These are phyloP conservation scores for Muscicapa comitata DNA, from an alignment of 2,797 vertebrate genomes.

Conservation along the genomic window DNA sequence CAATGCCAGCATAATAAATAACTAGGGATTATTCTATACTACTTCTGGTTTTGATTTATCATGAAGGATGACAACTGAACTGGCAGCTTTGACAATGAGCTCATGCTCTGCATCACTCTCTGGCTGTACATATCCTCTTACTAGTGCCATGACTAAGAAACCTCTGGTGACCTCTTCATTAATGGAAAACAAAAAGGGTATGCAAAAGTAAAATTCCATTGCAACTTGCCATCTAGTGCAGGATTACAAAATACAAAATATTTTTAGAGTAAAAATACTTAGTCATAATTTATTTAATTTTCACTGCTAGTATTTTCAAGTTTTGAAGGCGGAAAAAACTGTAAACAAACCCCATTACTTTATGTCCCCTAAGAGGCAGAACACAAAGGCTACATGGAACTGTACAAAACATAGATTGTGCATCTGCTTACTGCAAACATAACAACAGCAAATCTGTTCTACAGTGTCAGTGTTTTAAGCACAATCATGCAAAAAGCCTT, in stretches of 20 bases:
- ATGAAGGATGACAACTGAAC: neutral
- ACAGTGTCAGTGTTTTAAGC: neutral
- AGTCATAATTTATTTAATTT: neutral
- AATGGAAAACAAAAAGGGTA: neutral
- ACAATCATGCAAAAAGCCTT: neutral
- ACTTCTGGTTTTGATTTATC: neutral
- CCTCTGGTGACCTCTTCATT: neutral
- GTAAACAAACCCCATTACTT: neutral
- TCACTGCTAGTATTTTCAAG: neutral
- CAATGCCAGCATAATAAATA: neutral
- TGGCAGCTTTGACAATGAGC: neutral
- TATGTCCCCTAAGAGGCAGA: neutral
- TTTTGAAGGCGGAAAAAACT: neutral
- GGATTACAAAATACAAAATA: neutral
- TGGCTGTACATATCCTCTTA: neutral
- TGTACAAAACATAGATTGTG: neutral
- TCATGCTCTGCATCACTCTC: neutral
- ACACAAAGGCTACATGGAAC: neutral
- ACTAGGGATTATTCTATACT: neutral
- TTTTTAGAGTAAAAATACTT: neutral
- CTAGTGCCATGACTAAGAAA: neutral
- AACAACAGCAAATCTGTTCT: constrained; percentile 26
- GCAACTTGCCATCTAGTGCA: neutral
- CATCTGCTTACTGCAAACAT: neutral
- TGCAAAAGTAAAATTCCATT: neutral